These are phyloP conservation scores for Polietes domitor DNA, from an alignment of 2,888 invertebrate genomes.

Conservation along the genomic window DNA sequence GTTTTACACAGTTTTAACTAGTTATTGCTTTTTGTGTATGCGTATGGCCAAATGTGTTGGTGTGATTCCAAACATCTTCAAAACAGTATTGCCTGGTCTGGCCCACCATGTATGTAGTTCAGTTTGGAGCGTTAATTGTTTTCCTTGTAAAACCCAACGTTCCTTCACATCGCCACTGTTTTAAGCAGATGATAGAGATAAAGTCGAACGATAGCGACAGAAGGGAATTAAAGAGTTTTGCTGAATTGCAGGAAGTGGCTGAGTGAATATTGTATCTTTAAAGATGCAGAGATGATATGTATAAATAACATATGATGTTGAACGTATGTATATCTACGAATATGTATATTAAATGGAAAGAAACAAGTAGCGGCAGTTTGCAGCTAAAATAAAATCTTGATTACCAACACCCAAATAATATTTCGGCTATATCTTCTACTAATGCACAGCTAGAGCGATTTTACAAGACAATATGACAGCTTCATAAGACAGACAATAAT, in stretches of 20 bases:
- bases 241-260: slow-evolving; percentile 64
- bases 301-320: slow-evolving; percentile 16
- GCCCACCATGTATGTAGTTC: slow-evolving; percentile 20
- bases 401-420: too few species aligned
- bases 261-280: slow-evolving; percentile 61
- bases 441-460: too few species aligned
- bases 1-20: slow-evolving; percentile 28
- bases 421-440: too few species aligned
- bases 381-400: too few species aligned
- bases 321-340: not conserved
- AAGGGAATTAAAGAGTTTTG: slow-evolving; percentile 61
- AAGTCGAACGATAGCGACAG: slow-evolving; percentile 36
- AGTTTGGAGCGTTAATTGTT: slow-evolving; percentile 59
- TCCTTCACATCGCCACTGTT: slow-evolving; percentile 34
- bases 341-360: slow-evolving; percentile 59
- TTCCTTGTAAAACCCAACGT: slow-evolving; percentile 26
- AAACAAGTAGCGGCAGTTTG: too few species aligned
- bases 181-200: slow-evolving; percentile 38
- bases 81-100: slow-evolving; percentile 3
- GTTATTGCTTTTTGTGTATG: slow-evolving; percentile 15
- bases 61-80: slow-evolving; percentile 5
- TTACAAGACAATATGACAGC: too few species aligned
- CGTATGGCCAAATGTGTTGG: not conserved
- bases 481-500: too few species aligned
- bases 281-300: slow-evolving; percentile 41